Evolutionary conservation across 2,888 invertebrate species (phyloP).

Genomic region (Lochmaea capreae): DNA sequence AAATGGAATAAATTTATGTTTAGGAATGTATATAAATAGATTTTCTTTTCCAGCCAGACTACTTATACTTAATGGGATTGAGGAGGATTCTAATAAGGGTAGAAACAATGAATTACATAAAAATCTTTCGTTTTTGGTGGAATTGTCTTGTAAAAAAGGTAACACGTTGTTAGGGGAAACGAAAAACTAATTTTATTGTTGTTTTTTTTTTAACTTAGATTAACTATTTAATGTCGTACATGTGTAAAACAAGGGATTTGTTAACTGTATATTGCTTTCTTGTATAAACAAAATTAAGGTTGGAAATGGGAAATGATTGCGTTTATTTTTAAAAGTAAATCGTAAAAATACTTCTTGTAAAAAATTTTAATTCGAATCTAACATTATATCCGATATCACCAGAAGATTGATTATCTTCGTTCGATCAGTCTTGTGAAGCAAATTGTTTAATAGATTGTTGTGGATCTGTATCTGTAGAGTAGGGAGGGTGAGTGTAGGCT

Average conservation of each 20-base stretch:
- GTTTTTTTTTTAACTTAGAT: not conserved
- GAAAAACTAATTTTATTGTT: not conserved
- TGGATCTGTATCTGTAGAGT: no score
- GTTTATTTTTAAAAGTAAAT: no score
- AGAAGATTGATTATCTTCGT: no score
- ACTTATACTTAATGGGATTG: not conserved
- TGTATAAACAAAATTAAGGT: not conserved
- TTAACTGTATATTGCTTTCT: not conserved
- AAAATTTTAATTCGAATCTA: no score
- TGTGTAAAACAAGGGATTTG: not conserved
- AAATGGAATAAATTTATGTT: constrained; percentile 52
- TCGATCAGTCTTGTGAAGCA: no score
- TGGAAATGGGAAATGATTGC: not conserved
- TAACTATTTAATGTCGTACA: not conserved
- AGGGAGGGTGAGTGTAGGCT: no score
- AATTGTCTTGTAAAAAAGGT: no score
- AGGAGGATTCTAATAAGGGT: not conserved
- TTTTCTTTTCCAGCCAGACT: constrained; percentile 8
- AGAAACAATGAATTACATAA: no score
- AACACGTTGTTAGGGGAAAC: not conserved
- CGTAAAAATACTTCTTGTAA: no score
- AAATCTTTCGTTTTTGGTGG: no score
- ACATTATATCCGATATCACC: no score
- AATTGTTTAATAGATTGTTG: no score
- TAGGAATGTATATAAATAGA: constrained; percentile 44